Percentiles rank a stretch among this genome's conserved stretches.
phyloP scores from a whole-genome alignment of 2,888 invertebrate species.

The Pedicia rivosa region DNA sequence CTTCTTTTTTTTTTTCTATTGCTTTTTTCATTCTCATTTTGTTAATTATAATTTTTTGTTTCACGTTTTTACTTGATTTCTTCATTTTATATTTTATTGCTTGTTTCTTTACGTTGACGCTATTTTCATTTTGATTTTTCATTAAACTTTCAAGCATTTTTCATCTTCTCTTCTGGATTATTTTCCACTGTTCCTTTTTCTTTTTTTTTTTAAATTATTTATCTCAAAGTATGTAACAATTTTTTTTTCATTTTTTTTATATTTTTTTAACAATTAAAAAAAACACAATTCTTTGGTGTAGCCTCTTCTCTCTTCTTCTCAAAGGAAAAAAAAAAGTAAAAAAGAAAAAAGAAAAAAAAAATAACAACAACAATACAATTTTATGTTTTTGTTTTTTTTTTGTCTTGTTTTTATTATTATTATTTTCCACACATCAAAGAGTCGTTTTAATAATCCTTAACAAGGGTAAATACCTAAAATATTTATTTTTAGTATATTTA shows the following conservation, averaged over 20 bases:
- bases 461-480: conserved; percentile 31
- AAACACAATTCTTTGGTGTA: conserved; percentile 18
- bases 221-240: too few relatives aligned
- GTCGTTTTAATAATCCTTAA: conserved; percentile 16
- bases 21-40: conserved; percentile 12
- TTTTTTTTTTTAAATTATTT: too few relatives aligned
- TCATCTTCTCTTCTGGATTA: too few relatives aligned
- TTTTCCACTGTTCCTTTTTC: conserved; percentile 9
- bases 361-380: conserved; percentile 1
- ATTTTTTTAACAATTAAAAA: conserved; percentile 6
- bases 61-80: too few relatives aligned
- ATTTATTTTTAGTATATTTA: conserved; percentile 4
- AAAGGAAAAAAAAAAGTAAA: too few relatives aligned
- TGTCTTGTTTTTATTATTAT: conserved; percentile 1
- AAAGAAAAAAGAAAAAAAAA: too few relatives aligned
- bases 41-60: conserved; percentile 9
- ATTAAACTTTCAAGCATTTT: background rate
- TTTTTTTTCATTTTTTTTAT: conserved; percentile 6
- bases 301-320: conserved; percentile 14
- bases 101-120: too few relatives aligned
- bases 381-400: conserved; percentile 6
- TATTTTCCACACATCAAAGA: conserved; percentile 13
- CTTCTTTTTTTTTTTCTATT: conserved; percentile 13
- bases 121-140: background rate
- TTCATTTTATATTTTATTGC: too few relatives aligned